Evolutionary conservation across 2,888 invertebrate genomes (phyloP).

Genomic region (Apamea epomidion): DNA sequence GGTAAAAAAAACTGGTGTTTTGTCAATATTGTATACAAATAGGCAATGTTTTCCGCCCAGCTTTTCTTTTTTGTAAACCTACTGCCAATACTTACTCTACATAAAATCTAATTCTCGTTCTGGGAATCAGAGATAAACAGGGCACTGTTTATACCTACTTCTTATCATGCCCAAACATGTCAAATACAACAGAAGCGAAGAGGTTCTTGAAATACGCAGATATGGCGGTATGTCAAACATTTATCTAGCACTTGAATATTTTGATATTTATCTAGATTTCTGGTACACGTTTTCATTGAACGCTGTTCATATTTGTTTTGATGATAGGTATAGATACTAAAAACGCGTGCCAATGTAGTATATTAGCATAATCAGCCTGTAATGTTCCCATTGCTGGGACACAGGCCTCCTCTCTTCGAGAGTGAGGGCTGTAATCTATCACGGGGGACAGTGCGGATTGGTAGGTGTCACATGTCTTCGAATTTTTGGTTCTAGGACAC

Average conservation of each 20-base stretch:
- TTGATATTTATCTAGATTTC: constrained; percentile 34
- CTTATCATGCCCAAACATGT: constrained; percentile 35
- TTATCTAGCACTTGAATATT: constrained; percentile 38
- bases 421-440: background rate
- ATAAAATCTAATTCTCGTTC: constrained; percentile 20
- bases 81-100: constrained; percentile 2
- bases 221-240: constrained; percentile 40
- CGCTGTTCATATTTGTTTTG: constrained; percentile 4
- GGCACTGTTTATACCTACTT: background rate
- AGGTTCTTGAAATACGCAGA: constrained; percentile 31
- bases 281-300: constrained; percentile 6
- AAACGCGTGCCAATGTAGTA: constrained; percentile 5
- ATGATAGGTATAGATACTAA: background rate
- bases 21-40: background rate
- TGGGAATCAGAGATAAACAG: constrained; percentile 19
- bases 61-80: background rate
- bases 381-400: background rate
- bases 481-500: background rate
- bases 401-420: background rate
- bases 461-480: background rate
- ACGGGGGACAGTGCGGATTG: background rate
- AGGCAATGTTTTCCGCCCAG: background rate
- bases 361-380: background rate
- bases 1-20: background rate
- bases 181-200: constrained; percentile 36